phyloP scores from a whole-genome alignment of 2,113 vertebrate genomes.

The Geococcyx californianus region DNA sequence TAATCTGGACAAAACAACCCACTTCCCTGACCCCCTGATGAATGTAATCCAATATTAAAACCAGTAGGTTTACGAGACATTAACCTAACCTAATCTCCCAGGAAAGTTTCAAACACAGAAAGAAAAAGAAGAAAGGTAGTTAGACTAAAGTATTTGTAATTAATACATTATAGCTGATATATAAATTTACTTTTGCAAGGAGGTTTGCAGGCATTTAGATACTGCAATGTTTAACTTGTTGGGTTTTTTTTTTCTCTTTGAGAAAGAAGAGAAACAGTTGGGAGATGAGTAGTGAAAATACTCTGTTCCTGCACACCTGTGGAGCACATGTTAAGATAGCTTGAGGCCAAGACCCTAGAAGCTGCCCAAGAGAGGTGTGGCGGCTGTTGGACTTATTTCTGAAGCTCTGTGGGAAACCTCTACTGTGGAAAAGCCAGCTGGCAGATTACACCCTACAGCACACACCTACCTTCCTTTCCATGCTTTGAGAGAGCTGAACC shows the following conservation, averaged over 20 bases:
- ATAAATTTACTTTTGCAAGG: neutral
- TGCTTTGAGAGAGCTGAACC: neutral
- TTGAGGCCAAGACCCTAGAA: neutral
- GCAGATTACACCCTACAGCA: neutral
- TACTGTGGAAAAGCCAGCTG: neutral
- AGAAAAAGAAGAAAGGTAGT: neutral
- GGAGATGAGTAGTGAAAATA: neutral
- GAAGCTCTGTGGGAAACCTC: neutral
- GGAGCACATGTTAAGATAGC: neutral
- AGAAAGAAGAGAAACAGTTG: neutral
- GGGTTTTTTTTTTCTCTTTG: neutral
- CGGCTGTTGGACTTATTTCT: neutral
- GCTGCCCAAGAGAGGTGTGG: neutral
- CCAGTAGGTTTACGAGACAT: neutral
- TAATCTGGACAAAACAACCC: neutral
- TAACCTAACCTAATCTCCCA: neutral
- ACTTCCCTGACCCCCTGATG: neutral
- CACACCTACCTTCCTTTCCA: neutral
- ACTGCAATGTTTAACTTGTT: neutral
- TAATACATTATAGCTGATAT: neutral
- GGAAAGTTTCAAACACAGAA: neutral
- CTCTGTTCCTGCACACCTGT: neutral
- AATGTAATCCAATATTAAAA: neutral
- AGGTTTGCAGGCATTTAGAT: neutral
- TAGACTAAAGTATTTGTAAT: neutral